Conservation (phyloP, 2,113 vertebrate genomes). For the Grammomys dolichurus region DNA sequence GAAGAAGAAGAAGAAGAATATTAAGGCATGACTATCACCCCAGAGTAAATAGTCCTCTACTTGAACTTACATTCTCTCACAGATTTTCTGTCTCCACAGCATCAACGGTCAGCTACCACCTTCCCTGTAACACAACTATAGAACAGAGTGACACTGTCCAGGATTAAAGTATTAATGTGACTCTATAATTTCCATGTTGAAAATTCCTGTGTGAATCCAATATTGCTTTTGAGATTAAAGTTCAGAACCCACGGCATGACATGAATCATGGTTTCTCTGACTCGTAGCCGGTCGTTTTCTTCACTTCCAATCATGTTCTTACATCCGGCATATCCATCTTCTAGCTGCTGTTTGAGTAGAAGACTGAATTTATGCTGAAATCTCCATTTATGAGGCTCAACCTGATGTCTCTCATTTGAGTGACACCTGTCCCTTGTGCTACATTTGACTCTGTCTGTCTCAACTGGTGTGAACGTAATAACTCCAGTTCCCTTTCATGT, state of each 20-base stretch:
- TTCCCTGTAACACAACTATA: not conserved
- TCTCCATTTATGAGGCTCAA: not conserved
- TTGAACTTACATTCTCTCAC: not conserved
- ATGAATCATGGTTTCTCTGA: not conserved
- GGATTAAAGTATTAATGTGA: not conserved
- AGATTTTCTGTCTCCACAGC: constrained; percentile 30
- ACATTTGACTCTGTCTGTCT: not conserved
- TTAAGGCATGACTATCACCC: constrained; percentile 9
- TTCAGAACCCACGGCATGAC: not conserved
- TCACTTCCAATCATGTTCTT: not conserved
- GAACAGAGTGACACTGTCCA: not conserved
- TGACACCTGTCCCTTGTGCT: not conserved
- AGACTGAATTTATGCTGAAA: not conserved
- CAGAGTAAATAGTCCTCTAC: constrained; percentile 40
- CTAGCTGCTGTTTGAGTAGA: not conserved
- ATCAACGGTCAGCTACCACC: not conserved
- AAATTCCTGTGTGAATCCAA: constrained; percentile 2
- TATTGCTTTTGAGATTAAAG: not conserved
- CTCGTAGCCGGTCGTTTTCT: not conserved
- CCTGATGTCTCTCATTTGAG: not conserved
- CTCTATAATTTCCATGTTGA: constrained; percentile 36
- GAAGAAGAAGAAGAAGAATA: not conserved
- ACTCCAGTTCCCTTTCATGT: not conserved
- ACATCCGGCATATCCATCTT: not conserved
- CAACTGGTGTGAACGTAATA: not conserved